A percentile compares a stretch with the other conserved stretches of the same genome.
phyloP scores from a whole-genome alignment of 1,140 invertebrate genomes.

The Drosophila kurseongensis region DNA sequence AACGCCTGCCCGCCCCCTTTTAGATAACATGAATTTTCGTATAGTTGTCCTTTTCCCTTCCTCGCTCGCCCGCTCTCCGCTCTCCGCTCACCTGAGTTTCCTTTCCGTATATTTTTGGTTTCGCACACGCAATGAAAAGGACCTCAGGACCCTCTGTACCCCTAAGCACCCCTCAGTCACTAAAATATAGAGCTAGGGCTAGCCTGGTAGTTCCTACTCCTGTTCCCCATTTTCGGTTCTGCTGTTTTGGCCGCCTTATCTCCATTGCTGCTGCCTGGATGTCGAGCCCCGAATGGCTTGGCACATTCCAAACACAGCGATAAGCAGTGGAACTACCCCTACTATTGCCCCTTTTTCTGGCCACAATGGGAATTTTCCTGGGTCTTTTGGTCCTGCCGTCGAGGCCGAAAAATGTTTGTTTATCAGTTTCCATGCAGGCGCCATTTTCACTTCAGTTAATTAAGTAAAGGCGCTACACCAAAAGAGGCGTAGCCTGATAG shows the following conservation, averaged over 20 bases:
- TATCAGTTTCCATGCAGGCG: constrained; percentile 63
- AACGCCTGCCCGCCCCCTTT: constrained; percentile 1
- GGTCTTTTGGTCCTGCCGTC: constrained; percentile 15
- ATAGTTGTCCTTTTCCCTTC: constrained; percentile 1
- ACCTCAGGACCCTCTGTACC: constrained; percentile 1
- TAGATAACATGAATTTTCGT: constrained; percentile 17
- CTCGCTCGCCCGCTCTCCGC: neutral
- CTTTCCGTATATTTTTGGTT: constrained; percentile 13
- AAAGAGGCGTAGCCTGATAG: constrained; percentile 12
- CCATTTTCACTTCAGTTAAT: constrained; percentile 82
- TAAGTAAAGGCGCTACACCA: constrained; percentile 67
- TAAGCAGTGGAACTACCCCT: constrained; percentile 49
- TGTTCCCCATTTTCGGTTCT: constrained; percentile 5
- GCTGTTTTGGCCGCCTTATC: constrained; percentile 34
- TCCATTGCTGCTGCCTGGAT: constrained; percentile 34
- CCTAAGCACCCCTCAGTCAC: neutral
- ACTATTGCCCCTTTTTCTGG: neutral
- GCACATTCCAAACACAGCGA: constrained; percentile 53
- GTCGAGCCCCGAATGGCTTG: constrained; percentile 61
- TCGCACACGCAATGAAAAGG: constrained; percentile 36
- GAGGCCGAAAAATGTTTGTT: constrained; percentile 68
- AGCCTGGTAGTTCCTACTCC: constrained; percentile 13
- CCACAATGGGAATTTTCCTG: constrained; percentile 16
- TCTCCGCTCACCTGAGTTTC: constrained; percentile 12
- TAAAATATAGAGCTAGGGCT: constrained; percentile 3